Conservation (phyloP, 2,888 invertebrate genomes). For the Stenodera caucasica region DNA sequence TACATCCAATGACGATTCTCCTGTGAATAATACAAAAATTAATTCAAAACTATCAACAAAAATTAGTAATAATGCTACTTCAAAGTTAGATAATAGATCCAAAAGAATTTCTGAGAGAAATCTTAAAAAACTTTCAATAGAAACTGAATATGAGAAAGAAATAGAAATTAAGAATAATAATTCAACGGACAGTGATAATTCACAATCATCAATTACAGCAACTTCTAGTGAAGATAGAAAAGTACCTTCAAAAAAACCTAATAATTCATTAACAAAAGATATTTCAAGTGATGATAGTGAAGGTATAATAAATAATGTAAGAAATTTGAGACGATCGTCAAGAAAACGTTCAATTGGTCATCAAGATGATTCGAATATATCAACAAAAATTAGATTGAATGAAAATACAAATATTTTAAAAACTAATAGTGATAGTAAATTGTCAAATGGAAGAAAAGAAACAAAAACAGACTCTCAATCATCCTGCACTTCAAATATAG, state of each 20-base stretch:
- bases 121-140: too few species aligned
- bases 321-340: not conserved
- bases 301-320: not conserved
- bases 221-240: not conserved
- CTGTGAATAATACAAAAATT: not conserved
- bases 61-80: not conserved
- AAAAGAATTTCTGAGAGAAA: too few species aligned
- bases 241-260: not conserved
- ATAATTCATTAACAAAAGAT: not conserved
- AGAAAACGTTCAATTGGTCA: not conserved
- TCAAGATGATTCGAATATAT: not conserved
- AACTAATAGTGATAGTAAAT: not conserved
- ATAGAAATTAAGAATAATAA: too few species aligned
- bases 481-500: not conserved
- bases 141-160: too few species aligned
- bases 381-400: not conserved
- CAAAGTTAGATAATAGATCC: not conserved
- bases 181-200: not conserved
- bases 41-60: not conserved
- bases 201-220: not conserved
- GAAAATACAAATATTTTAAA: not conserved
- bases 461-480: not conserved
- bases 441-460: too few species aligned
- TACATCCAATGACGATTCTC: not conserved
- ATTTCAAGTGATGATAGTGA: not conserved